phyloP scores from a whole-genome alignment of 2,888 invertebrate species.

The Mythimna vitellina region DNA sequence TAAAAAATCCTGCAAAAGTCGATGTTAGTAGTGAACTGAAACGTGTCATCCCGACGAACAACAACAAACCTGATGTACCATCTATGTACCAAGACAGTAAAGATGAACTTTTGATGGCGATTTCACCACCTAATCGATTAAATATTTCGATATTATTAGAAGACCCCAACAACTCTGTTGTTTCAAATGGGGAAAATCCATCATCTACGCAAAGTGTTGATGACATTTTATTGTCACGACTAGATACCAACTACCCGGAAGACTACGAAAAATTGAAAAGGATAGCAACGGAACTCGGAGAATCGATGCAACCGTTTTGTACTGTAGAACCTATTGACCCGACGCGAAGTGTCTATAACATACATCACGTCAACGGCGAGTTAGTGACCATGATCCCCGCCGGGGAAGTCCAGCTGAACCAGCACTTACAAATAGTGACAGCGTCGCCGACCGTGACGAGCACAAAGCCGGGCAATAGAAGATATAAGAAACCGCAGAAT shows the following conservation, averaged over 20 bases:
- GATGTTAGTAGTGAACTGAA: constrained; percentile 83
- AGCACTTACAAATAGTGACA: constrained; percentile 90
- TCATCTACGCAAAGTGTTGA: constrained; percentile 92
- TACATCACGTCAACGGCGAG: constrained; percentile 87
- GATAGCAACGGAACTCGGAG: constrained; percentile 95
- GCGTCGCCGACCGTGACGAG: constrained; percentile 91
- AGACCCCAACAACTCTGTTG: constrained; percentile 83
- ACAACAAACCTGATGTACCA: constrained; percentile 89
- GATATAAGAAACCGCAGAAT: constrained; percentile 92
- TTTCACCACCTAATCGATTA: constrained; percentile 82
- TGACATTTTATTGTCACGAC: constrained; percentile 92
- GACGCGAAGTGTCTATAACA: constrained; percentile 89
- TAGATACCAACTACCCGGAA: constrained; percentile 93
- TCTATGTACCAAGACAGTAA: constrained; percentile 89
- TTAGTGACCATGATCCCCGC: constrained; percentile 88
- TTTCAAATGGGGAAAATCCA: constrained; percentile 88
- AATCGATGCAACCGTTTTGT: constrained; percentile 94
- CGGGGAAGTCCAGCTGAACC: constrained; percentile 85
- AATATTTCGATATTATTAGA: constrained; percentile 89
- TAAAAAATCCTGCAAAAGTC: constrained; percentile 87
- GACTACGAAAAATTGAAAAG: constrained; percentile 96
- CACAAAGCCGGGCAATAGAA: constrained; percentile 92
- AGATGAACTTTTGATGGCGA: constrained; percentile 84
- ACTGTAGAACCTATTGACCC: constrained; percentile 89
- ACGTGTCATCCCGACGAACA: constrained; percentile 85